phyloP scores from a whole-genome alignment of 2,797 vertebrate genomes.

The Bufotes viridis region DNA sequence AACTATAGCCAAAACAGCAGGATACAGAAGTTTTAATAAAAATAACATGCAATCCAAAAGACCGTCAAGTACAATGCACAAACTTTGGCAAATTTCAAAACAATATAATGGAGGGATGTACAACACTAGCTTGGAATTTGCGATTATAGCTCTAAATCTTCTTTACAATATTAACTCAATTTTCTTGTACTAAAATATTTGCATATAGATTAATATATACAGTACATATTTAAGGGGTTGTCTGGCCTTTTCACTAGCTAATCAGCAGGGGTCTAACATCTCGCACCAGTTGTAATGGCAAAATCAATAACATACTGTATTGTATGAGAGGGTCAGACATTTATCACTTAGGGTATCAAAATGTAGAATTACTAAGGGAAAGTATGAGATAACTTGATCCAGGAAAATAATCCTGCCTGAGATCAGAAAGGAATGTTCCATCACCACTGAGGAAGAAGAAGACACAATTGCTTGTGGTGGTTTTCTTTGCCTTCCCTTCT shows the following conservation, averaged over 20 bases:
- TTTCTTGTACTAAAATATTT: too few species aligned
- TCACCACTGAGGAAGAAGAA: neutral
- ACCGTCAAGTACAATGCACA: neutral
- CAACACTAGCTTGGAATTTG: neutral
- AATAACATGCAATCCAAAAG: slow-evolving; percentile 6
- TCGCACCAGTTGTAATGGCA: neutral
- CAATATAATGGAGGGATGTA: neutral
- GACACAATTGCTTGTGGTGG: neutral
- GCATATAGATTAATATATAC: too few species aligned
- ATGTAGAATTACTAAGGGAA: neutral
- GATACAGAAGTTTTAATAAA: slow-evolving; percentile 18
- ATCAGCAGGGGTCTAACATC: too few species aligned
- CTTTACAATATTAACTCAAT: too few species aligned
- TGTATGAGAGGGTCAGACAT: neutral
- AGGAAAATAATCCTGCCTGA: neutral
- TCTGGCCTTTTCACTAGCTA: too few species aligned
- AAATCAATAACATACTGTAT: neutral
- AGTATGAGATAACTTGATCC: neutral
- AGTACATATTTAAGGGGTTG: too few species aligned
- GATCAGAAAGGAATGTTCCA: neutral
- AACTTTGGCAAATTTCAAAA: neutral
- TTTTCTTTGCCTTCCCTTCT: neutral
- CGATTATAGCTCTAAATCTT: neutral
- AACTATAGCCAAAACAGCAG: slow-evolving; percentile 5
- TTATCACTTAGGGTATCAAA: neutral